phyloP scores from a whole-genome alignment of 2,888 invertebrate genomes.

The Mesoligia furuncula region DNA sequence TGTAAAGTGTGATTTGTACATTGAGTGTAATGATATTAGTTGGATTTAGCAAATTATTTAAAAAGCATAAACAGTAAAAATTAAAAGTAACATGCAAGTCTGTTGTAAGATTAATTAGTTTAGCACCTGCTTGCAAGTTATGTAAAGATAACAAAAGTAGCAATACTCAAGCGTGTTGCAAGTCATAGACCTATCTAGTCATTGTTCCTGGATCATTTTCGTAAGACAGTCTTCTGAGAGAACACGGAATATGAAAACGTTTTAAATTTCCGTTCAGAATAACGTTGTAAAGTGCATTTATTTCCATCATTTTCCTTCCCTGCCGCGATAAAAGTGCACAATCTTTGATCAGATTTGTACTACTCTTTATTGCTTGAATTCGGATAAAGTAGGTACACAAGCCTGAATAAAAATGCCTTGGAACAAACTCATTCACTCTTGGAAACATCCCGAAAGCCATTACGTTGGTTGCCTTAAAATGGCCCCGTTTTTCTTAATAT shows the following conservation, averaged over 20 bases:
- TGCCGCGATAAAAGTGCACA: too few species aligned
- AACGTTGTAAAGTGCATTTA: not conserved
- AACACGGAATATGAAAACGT: not conserved
- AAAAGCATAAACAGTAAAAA: too few species aligned
- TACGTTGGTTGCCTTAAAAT: conserved; percentile 41
- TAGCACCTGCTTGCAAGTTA: too few species aligned
- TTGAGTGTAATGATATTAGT: too few species aligned
- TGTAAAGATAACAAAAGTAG: too few species aligned
- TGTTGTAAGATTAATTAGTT: too few species aligned
- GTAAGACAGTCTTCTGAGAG: not conserved
- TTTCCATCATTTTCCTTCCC: too few species aligned
- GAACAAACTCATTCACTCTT: conserved; percentile 42
- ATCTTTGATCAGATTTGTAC: not conserved
- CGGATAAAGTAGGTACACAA: conserved; percentile 7
- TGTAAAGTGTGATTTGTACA: too few species aligned
- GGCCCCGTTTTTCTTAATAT: conserved; percentile 55
- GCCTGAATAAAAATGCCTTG: conserved; percentile 28
- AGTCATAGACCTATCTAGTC: not conserved
- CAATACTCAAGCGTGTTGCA: too few species aligned
- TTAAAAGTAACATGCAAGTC: too few species aligned
- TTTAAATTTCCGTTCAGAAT: not conserved
- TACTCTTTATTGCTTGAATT: conserved; percentile 21
- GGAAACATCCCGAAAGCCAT: conserved; percentile 40
- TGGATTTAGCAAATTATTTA: too few species aligned
- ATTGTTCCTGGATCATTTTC: not conserved